phyloP scores from a whole-genome alignment of 2,113 vertebrate genomes.

The Ancistrus triradiatus region DNA sequence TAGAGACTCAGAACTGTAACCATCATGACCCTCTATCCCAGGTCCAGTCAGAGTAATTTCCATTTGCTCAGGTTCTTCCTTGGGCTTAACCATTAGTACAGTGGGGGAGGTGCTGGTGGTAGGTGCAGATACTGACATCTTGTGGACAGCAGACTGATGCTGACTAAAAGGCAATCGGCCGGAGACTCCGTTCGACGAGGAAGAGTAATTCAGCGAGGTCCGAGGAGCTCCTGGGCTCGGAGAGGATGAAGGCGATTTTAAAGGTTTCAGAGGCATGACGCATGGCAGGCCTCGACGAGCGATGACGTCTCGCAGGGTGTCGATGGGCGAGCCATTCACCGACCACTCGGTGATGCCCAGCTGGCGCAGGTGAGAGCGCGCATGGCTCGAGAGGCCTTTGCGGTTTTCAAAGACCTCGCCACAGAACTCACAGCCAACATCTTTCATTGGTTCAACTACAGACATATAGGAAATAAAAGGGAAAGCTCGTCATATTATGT shows the following conservation, averaged over 20 bases:
- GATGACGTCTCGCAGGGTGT: slow-evolving; percentile 78
- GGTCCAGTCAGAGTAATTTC: slow-evolving; percentile 59
- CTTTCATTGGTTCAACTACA: slow-evolving; percentile 69
- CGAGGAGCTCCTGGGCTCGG: slow-evolving; percentile 47
- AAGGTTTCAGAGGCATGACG: slow-evolving; percentile 61
- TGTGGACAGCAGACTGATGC: slow-evolving; percentile 52
- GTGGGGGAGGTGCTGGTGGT: slow-evolving; percentile 23
- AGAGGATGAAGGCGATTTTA: slow-evolving; percentile 62
- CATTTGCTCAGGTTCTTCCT: slow-evolving; percentile 69
- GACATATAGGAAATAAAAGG: not conserved
- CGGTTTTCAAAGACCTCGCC: slow-evolving; percentile 94
- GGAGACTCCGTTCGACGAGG: slow-evolving; percentile 5
- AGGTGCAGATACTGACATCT: slow-evolving; percentile 47
- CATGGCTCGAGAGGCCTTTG: slow-evolving; percentile 91
- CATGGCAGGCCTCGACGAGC: slow-evolving; percentile 67
- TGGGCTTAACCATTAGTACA: slow-evolving; percentile 58
- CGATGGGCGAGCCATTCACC: slow-evolving; percentile 91
- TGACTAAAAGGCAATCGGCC: slow-evolving; percentile 54
- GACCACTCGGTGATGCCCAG: slow-evolving; percentile 95
- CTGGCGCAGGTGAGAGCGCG: slow-evolving; percentile 89
- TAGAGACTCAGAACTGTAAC: slow-evolving; percentile 50
- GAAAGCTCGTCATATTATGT: not conserved
- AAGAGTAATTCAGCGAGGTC: slow-evolving; percentile 54
- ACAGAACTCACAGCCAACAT: slow-evolving; percentile 80
- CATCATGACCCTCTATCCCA: slow-evolving; percentile 29